phyloP scores from a whole-genome alignment of 1,140 invertebrate genomes.

The Zaprionus tsacasi region DNA sequence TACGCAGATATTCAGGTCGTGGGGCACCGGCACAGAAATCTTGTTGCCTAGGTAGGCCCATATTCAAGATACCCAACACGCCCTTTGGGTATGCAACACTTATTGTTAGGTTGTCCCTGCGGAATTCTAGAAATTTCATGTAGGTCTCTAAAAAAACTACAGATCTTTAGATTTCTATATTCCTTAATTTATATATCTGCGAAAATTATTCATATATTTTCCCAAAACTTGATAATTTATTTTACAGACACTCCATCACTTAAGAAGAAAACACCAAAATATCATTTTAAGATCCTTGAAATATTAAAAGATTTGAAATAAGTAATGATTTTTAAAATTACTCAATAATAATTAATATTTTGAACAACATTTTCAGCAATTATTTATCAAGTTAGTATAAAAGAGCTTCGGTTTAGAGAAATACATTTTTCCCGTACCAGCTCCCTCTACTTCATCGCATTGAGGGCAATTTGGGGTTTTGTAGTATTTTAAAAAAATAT shows the following conservation, averaged over 20 bases:
- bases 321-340: too few relatives aligned
- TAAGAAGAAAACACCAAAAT: too few relatives aligned
- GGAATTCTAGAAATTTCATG: too few relatives aligned
- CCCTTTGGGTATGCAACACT: constrained; percentile 18
- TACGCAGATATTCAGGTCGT: constrained; percentile 42
- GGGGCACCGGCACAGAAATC: constrained; percentile 9
- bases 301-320: neutral
- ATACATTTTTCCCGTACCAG: neutral
- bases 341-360: too few relatives aligned
- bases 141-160: too few relatives aligned
- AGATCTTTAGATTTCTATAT: too few relatives aligned
- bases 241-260: too few relatives aligned
- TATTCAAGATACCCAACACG: constrained; percentile 42
- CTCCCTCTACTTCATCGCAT: constrained; percentile 47
- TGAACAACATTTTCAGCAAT: neutral
- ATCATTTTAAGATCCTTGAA: too few relatives aligned
- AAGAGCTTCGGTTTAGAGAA: constrained; percentile 10
- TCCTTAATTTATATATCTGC: too few relatives aligned
- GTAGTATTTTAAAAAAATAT: too few relatives aligned
- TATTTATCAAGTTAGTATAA: constrained; percentile 3
- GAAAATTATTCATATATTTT: too few relatives aligned
- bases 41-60: constrained; percentile 38
- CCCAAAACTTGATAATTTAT: too few relatives aligned
- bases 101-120: neutral
- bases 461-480: constrained; percentile 78